Conservation (phyloP, 2,888 invertebrate species). For the Chrysotoxum bicinctum region DNA sequence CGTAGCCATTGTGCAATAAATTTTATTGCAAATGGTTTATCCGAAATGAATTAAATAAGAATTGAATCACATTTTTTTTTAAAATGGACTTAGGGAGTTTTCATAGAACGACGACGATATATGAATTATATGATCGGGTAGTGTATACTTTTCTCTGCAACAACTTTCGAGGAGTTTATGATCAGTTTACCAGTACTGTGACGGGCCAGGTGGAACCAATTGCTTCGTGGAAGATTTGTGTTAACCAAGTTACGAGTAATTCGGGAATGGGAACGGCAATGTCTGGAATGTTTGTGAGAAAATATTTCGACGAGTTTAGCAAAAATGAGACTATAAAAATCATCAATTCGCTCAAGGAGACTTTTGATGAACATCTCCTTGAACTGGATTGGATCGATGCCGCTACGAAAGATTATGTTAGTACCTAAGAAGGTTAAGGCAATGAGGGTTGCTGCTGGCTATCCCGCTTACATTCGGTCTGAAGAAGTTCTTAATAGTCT, state of each 20-base stretch:
- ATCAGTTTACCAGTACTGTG: conserved; percentile 85
- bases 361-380: conserved; percentile 91
- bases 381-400: conserved; percentile 95
- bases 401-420: conserved; percentile 90
- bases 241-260: conserved; percentile 92
- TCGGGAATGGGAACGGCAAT: conserved; percentile 90
- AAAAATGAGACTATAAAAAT: conserved; percentile 88
- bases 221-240: conserved; percentile 93
- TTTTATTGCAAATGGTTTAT: no score
- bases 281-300: conserved; percentile 84
- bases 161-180: conserved; percentile 39
- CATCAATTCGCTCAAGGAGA: conserved; percentile 91
- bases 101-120: no score
- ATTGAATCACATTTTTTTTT: no score
- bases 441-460: conserved; percentile 95
- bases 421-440: conserved; percentile 94
- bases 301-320: conserved; percentile 82
- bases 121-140: conserved; percentile 73
- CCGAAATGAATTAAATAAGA: no score
- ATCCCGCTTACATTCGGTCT: conserved; percentile 93
- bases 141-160: conserved; percentile 38
- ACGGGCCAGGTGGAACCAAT: conserved; percentile 91
- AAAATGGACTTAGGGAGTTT: no score
- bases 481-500: conserved; percentile 89
- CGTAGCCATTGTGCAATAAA: no score